Conservation (phyloP, 2,113 vertebrate genomes). For the Zeus faber region DNA sequence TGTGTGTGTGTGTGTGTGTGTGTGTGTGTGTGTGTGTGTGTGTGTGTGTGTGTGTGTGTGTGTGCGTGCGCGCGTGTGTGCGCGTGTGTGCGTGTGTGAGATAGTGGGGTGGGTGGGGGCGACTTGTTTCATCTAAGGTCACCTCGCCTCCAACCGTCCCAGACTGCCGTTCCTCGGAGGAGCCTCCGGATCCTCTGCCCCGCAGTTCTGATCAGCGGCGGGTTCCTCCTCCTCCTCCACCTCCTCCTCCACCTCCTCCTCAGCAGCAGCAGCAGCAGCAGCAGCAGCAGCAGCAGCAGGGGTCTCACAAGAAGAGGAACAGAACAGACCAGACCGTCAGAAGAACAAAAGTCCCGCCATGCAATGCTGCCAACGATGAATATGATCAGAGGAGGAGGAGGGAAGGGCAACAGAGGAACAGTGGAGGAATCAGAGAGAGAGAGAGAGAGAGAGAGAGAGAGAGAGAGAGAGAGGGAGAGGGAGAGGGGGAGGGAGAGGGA, state of each 20-base stretch:
- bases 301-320: too few relatives aligned
- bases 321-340: conserved; percentile 19
- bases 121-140: conserved; percentile 48
- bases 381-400: conserved; percentile 34
- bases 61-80: too few relatives aligned
- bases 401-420: too few relatives aligned
- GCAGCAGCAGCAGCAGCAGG: too few relatives aligned
- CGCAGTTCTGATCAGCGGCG: conserved; percentile 50
- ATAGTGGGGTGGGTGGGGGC: too few relatives aligned
- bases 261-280: too few relatives aligned
- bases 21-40: too few relatives aligned
- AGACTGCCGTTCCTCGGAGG: conserved; percentile 43
- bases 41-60: too few relatives aligned
- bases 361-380: conserved; percentile 25
- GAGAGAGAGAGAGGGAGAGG: conserved; percentile 38
- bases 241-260: conserved; percentile 17
- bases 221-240: conserved; percentile 45
- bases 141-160: conserved; percentile 39
- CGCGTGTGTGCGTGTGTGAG: too few relatives aligned
- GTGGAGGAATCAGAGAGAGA: neutral
- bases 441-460: conserved; percentile 28
- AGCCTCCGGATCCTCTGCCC: conserved; percentile 31
- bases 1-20: too few relatives aligned
- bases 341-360: conserved; percentile 23
- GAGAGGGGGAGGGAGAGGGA: too few relatives aligned